Evolutionary conservation across 2,797 vertebrate genomes (phyloP), one percentile per base, ranked within the genome.

Genomic region (Nannoperca australis): DNA sequence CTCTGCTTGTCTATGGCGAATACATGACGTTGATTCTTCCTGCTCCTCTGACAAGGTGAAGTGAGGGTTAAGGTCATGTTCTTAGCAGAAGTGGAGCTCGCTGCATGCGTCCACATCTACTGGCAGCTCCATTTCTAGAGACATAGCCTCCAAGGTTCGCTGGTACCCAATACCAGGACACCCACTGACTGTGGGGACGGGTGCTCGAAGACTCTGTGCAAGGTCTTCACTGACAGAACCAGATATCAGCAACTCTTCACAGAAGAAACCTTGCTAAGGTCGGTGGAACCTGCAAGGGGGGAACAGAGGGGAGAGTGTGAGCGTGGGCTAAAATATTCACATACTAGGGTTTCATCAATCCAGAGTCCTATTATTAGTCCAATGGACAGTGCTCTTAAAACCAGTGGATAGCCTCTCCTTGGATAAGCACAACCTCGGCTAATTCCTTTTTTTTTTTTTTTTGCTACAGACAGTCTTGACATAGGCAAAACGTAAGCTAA

Each of bases 221-320:
- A 94, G 92, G 93, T 92, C 93, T 93, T 91, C 90, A 69, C 90
- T 78, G 92, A 93, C 87, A 84, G 79, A 86, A 93, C 91, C 94
- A 90, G 85, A 88, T 69, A 87, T 90, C 88, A 93, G 94, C 94
- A 95, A 95, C 96, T 98, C 97, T 99, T 99, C 97, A 97, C 96
- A 96, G 97, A 98, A 97, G 97, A 98, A 97, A 97, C 96, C 95
- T 93, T 94, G 94, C 96, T 99, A 99, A 89, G 98, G 98, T 93
- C 98, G 97, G 93, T 99, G 98, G 94, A 99, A 99, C 96, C 98
- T 99, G 90, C 44, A 24, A 38, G 2, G 22, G 1, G 1, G 22
- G 5, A 32, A 17, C 61, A 45, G 10, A 64, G 61, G 53, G 63
- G 27, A 84, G 60, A 92, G 34, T 45, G 51, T 88, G 55, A 91